Evolutionary conservation across 2,888 invertebrate genomes (phyloP).

Genomic region (Andrena flavipes): DNA sequence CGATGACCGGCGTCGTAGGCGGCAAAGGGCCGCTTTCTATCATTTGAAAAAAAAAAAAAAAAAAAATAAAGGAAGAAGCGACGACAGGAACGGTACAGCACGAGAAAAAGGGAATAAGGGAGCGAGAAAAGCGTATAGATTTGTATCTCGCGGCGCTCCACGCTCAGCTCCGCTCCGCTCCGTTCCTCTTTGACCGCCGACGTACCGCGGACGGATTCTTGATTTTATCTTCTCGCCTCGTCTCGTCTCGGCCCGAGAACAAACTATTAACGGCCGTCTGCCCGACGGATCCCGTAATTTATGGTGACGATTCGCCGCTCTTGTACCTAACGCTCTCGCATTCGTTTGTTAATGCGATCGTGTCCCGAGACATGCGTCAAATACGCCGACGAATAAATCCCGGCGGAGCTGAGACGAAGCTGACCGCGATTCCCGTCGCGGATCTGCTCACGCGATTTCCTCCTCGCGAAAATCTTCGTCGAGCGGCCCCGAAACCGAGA

Average conservation of each 20-base stretch:
- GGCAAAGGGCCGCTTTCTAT: conserved; percentile 25
- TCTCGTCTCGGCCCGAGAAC: conserved; percentile 64
- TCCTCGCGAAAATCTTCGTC: not conserved
- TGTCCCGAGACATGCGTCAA: conserved; percentile 36
- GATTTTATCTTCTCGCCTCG: conserved; percentile 65
- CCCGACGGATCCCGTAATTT: conserved; percentile 69
- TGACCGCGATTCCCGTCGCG: not conserved
- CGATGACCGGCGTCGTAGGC: conserved; percentile 58
- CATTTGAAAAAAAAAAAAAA: not conserved
- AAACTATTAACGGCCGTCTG: conserved; percentile 69
- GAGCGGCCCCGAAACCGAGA: too few relatives aligned
- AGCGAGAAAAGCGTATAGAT: conserved; percentile 60
- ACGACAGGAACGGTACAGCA: conserved; percentile 38
- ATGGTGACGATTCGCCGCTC: conserved; percentile 61
- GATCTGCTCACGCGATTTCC: conserved; percentile 14
- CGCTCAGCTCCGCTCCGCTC: conserved; percentile 19
- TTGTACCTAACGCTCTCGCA: conserved; percentile 39
- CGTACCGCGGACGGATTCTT: conserved; percentile 60
- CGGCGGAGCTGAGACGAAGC: not conserved
- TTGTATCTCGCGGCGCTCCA: conserved; percentile 52
- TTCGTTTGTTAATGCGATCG: conserved; percentile 49
- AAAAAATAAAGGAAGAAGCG: conserved; percentile 41
- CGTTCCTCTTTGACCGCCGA: conserved; percentile 60
- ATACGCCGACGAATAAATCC: conserved; percentile 41
- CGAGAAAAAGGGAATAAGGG: conserved; percentile 36